These are phyloP conservation scores for Euzophera pinguis DNA, from an alignment of 2,888 invertebrate species.

Conservation along the genomic window DNA sequence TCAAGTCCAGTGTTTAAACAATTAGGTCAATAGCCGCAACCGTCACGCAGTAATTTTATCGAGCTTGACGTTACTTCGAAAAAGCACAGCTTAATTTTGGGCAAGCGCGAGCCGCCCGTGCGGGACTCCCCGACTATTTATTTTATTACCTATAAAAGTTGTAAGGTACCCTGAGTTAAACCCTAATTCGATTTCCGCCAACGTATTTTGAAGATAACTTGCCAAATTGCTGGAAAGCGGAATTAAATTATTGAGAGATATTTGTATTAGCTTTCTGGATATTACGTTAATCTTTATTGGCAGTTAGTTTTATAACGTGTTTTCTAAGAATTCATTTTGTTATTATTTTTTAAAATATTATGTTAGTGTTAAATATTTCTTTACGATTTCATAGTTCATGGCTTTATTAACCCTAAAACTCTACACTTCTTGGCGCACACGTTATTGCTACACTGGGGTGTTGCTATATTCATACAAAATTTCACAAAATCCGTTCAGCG, in stretches of 20 bases:
- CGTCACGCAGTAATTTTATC: constrained; percentile 74
- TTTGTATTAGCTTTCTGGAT: background rate
- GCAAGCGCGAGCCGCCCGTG: constrained; percentile 56
- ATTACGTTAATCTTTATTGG: background rate
- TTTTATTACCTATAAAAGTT: constrained; percentile 73
- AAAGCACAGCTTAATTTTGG: constrained; percentile 75
- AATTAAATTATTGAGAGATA: background rate
- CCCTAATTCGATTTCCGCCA: constrained; percentile 22
- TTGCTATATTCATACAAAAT: too few relatives aligned
- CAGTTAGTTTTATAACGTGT: background rate
- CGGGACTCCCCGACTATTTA: constrained; percentile 65
- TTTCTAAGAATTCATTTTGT: background rate
- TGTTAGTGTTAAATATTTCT: background rate
- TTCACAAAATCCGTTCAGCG: too few relatives aligned
- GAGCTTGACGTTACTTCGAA: constrained; percentile 71
- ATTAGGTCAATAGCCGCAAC: constrained; percentile 38
- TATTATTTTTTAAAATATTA: background rate
- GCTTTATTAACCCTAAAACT: too few relatives aligned
- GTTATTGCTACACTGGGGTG: too few relatives aligned
- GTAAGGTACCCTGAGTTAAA: constrained; percentile 28
- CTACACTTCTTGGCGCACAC: too few relatives aligned
- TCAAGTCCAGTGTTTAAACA: background rate
- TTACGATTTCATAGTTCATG: too few relatives aligned
- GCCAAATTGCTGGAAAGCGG: constrained; percentile 2
- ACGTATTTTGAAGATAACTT: constrained; percentile 7